Conservation (phyloP, 2,797 vertebrate species). For the Cyprinella venusta region DNA sequence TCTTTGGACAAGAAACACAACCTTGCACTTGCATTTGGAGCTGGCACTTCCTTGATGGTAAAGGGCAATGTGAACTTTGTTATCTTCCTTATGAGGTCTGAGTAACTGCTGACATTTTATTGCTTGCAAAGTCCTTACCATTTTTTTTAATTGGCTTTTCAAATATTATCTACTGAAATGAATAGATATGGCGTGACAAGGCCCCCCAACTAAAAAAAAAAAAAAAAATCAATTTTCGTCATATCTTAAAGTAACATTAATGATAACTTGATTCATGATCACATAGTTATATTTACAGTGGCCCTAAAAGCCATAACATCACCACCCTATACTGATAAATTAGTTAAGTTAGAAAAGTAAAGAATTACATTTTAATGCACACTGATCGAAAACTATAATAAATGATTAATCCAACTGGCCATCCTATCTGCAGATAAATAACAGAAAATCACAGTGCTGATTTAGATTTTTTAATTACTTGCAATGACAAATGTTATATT, state of each 20-base stretch:
- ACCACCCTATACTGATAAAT: no score
- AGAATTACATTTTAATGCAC: not conserved
- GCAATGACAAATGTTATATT: not conserved
- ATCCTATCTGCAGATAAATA: not conserved
- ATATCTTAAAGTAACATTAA: not conserved
- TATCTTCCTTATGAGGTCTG: slow-evolving; percentile 2
- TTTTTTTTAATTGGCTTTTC: not conserved
- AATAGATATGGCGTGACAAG: not conserved
- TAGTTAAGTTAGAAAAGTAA: not conserved
- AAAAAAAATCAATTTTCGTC: not conserved
- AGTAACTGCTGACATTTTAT: not conserved
- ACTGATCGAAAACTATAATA: not conserved
- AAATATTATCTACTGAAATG: not conserved
- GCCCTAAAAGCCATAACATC: not conserved
- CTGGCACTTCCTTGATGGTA: not conserved
- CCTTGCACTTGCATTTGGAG: not conserved
- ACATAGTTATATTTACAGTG: not conserved
- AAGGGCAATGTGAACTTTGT: slow-evolving; percentile 1
- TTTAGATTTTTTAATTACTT: not conserved
- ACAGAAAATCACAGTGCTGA: not conserved
- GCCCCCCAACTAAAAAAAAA: not conserved
- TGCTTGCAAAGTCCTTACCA: not conserved
- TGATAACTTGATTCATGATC: not conserved
- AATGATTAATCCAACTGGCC: not conserved
- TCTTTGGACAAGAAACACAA: not conserved